Evolutionary conservation across 2,888 invertebrate species (phyloP).

Genomic region (Cylloceria caligata): DNA sequence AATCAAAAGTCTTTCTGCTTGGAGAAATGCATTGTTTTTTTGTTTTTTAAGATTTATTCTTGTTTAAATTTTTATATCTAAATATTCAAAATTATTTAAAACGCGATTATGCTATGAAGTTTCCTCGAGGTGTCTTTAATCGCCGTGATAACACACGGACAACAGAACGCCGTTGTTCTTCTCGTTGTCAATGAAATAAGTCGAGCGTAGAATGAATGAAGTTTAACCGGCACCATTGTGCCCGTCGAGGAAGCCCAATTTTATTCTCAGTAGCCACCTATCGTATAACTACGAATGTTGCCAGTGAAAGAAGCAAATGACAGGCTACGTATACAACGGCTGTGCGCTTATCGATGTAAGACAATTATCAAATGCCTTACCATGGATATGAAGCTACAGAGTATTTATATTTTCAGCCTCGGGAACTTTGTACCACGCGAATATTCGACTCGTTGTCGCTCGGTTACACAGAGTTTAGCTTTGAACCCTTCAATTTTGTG

Average conservation of each 20-base stretch:
- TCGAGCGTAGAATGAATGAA: constrained; percentile 78
- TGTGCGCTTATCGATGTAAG: constrained; percentile 73
- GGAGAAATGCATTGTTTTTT: background rate
- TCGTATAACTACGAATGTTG: constrained; percentile 28
- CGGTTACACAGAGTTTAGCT: constrained; percentile 7
- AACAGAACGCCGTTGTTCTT: constrained; percentile 69
- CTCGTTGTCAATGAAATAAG: constrained; percentile 76
- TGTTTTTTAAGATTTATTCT: background rate
- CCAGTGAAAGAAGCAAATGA: constrained; percentile 67
- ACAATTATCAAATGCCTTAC: constrained; percentile 67
- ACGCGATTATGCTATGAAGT: no score
- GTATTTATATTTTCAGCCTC: constrained; percentile 65
- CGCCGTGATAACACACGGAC: constrained; percentile 47
- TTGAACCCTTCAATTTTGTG: constrained; percentile 7
- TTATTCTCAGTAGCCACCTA: constrained; percentile 43
- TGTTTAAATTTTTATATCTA: background rate
- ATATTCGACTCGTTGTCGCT: constrained; percentile 34
- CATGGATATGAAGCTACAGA: constrained; percentile 43
- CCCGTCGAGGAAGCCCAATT: constrained; percentile 15
- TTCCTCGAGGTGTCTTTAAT: constrained; percentile 36
- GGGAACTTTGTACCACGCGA: constrained; percentile 69
- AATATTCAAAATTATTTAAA: no score
- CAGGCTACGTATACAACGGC: constrained; percentile 54
- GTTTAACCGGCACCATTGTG: constrained; percentile 71
- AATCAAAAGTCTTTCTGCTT: no score